Percentiles rank a stretch among this genome's conserved stretches.
These are phyloP conservation scores for Augochlorella aurata DNA, from an alignment of 2,888 invertebrate species.

Conservation along the genomic window DNA sequence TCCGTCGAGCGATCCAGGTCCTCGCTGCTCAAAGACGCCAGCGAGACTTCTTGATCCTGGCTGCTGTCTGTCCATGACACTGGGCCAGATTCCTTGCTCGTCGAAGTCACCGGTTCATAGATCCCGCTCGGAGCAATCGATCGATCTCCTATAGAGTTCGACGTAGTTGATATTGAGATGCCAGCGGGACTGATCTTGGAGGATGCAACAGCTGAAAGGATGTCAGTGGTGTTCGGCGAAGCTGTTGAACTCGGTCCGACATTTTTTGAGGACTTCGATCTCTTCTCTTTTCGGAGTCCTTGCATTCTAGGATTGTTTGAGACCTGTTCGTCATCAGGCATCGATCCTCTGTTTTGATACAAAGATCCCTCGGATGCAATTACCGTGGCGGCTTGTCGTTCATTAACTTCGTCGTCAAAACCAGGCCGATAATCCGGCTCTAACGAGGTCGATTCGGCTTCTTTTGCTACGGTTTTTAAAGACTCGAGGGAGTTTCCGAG, in stretches of 20 bases:
- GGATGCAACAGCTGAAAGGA: no score
- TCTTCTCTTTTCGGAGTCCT: background rate
- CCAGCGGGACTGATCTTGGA: no score
- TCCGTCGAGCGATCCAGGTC: background rate
- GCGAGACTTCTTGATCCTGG: background rate
- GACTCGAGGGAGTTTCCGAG: background rate
- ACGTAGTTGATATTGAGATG: background rate
- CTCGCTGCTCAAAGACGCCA: background rate
- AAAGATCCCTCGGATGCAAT: slow-evolving; percentile 9
- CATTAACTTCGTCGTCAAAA: slow-evolving; percentile 10
- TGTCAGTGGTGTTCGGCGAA: no score
- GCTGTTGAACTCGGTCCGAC: no score
- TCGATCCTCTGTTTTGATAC: slow-evolving; percentile 25
- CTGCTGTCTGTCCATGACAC: background rate
- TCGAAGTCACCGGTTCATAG: background rate
- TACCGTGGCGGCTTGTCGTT: slow-evolving; percentile 14
- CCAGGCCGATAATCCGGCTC: background rate
- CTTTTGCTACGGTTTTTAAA: background rate
- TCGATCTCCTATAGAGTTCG: slow-evolving; percentile 15
- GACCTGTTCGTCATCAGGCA: slow-evolving; percentile 27
- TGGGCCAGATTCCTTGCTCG: background rate
- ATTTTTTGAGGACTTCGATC: slow-evolving; percentile 18
- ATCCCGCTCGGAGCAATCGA: background rate
- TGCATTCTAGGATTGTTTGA: no score
- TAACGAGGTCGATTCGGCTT: background rate